Base-by-base conservation (phyloP, 2,888 invertebrate species). In the Craniophora ligustri region DNA sequence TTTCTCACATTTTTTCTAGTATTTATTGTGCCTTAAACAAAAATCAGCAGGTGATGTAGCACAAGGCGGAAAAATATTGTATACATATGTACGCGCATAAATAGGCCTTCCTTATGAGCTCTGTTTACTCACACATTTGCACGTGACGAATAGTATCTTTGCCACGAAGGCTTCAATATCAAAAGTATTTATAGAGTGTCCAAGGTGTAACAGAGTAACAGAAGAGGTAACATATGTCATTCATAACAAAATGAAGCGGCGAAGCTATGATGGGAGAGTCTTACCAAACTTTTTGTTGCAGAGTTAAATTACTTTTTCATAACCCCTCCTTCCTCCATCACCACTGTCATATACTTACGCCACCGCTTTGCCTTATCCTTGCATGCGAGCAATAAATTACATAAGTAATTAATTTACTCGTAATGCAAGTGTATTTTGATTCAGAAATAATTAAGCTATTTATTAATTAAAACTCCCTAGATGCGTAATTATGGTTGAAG, bases 271-370 rank as follows among this genome's bases (percentile, higher is more conserved):
- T 49, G 30, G 54, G 49, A 53, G 58, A 47, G 62, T 14, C 44
- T 55, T 47, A 67, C 47, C 7, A 55, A 81, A 82, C 72, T 81
- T 83, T 82, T 80, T 75, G 76, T 76, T 76, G 59, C 75, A 39
- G 72, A 80, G 76, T 84, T 81, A 81, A 87, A 88, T 86, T 84
- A 85, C 83, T 86, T 87, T 85, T 85, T 88, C 85, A 84, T 82
- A 80, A 75, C 72, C 70, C 62, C 64, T 69, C 58, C 68, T n/a
- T n/a, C n/a, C n/a, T n/a, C 73, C 74, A 76, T 69, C 72, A 38
- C 40, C 39, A 21, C 53, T 49, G 54, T 56, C 57, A 58, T 64
- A 62, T 71, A 84, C 81, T 82, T 82, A 77, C 79, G 75, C 4
- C 79, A 74, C 4, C 7, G n/a, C 31, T 50, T 53, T 55, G 54